Evolutionary conservation across 1,140 invertebrate species (phyloP), one percentile per base, ranked within the genome.

Genomic region (Globodera rostochiensis): DNA sequence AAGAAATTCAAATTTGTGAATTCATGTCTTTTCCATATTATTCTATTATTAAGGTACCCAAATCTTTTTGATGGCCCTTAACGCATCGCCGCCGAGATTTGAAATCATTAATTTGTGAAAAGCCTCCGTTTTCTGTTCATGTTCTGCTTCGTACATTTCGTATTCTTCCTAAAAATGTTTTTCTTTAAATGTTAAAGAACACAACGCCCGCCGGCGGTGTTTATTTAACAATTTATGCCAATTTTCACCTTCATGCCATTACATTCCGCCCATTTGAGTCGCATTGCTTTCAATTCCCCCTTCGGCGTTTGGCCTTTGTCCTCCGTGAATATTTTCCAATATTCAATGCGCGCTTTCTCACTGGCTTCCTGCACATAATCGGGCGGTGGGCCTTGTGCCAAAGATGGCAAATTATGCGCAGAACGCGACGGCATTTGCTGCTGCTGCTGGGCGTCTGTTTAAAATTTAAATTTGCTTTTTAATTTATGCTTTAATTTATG

Each of bases 361-460:
- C 69, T 71, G 36, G 69, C 69, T 47, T 71, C n/a, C 69, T 36
- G 36, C n/a, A 71, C 25, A 47, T 45, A 71, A 15, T 71, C 69
- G 9, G 69, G 69, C 25, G 25, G 5, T 71, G 11, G 69, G 1
- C 69, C 69, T 11, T 9, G n/a, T 5, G 21, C 4, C 1, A 21
- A 11, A 71, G 46, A 71, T 47, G 69, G 69, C 57, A 64, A 6
- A 36, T 36, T 36, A 36, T 36, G 36, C 36, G 36, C 36, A 36
- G 36, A 3, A 64, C 57, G 57, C 13, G 13, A 15, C 57, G 57
- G 13, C 57, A 64, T 64, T 64, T 64, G 57, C 11, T 64, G 57
- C 57, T 64, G 57, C 11, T 3, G 50, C 50, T 53, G 50, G 36
- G 36, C 36, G 36, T 36, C 36, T 36, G 36, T 36, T 36, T 36